A percentile compares a stretch with the other conserved stretches of the same genome.
Conservation (phyloP, 2,888 invertebrate species). For the Cerastis leucographa region DNA sequence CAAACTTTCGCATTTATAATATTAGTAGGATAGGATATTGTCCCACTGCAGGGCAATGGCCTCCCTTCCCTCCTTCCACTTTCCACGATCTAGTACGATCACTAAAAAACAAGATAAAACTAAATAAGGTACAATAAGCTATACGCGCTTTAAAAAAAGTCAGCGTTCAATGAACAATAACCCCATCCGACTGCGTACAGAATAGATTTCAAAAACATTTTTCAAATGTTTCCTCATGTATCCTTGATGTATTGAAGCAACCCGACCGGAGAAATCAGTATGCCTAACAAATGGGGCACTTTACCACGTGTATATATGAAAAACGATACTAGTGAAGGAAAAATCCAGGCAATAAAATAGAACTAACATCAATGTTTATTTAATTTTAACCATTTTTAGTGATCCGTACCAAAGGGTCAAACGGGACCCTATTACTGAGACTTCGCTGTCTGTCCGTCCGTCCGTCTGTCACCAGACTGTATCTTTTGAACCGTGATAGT, state of each 20-base stretch:
- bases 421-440: no score
- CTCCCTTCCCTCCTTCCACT: no score
- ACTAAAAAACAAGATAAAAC: no score
- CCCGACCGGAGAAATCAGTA: background rate
- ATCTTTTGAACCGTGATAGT: no score
- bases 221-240: background rate
- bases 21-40: no score
- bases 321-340: background rate
- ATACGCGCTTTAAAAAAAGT: background rate
- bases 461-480: no score
- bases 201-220: background rate
- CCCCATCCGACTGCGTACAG: background rate
- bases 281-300: background rate
- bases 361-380: background rate
- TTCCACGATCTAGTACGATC: no score
- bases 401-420: no score
- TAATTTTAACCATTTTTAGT: no score
- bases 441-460: no score
- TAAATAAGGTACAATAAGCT: background rate
- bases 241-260: constrained; percentile 1
- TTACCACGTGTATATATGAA: background rate
- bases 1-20: no score
- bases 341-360: background rate
- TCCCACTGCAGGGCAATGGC: no score
- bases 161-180: background rate